These are phyloP conservation scores for Orestias chungarensis DNA, from an alignment of 2,797 vertebrate species.

Conservation along the genomic window DNA sequence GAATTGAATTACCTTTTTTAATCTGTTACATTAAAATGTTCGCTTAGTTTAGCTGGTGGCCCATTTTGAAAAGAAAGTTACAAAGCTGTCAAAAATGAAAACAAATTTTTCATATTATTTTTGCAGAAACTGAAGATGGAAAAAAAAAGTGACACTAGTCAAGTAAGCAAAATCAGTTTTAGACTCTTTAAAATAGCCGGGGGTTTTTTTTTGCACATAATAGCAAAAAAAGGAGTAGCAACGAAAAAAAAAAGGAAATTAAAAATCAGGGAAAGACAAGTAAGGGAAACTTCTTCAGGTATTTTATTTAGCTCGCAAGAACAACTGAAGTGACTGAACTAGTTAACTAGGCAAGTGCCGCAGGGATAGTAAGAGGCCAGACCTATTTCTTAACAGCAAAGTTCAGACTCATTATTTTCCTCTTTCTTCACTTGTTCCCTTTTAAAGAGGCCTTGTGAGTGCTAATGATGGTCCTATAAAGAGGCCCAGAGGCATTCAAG, in stretches of 20 bases:
- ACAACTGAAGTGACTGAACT: slow-evolving; percentile 51
- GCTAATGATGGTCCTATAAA: slow-evolving; percentile 75
- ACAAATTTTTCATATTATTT: not conserved
- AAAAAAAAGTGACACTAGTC: not conserved
- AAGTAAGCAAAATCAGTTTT: slow-evolving; percentile 10
- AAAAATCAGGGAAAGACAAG: slow-evolving; percentile 38
- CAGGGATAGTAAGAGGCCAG: slow-evolving; percentile 55
- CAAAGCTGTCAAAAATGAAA: too few species aligned
- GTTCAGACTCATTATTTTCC: slow-evolving; percentile 77
- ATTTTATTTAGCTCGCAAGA: slow-evolving; percentile 57
- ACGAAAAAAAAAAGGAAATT: slow-evolving; percentile 22
- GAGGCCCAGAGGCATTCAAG: slow-evolving; percentile 68
- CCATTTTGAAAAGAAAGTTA: not conserved
- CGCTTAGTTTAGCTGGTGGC: too few species aligned
- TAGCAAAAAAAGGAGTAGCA: slow-evolving; percentile 18
- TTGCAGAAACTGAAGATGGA: not conserved
- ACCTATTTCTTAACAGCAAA: slow-evolving; percentile 61
- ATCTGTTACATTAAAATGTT: too few species aligned
- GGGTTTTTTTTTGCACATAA: slow-evolving; percentile 14
- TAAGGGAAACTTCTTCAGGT: slow-evolving; percentile 43
- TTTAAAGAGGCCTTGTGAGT: slow-evolving; percentile 68
- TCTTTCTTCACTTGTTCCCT: slow-evolving; percentile 63
- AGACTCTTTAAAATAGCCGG: too few species aligned
- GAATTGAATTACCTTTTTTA: too few species aligned
- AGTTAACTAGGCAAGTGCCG: slow-evolving; percentile 66